A percentile compares a stretch with the other conserved stretches of the same genome.
phyloP scores from a whole-genome alignment of 2,888 invertebrate species.

The Ptilodon capucinus region DNA sequence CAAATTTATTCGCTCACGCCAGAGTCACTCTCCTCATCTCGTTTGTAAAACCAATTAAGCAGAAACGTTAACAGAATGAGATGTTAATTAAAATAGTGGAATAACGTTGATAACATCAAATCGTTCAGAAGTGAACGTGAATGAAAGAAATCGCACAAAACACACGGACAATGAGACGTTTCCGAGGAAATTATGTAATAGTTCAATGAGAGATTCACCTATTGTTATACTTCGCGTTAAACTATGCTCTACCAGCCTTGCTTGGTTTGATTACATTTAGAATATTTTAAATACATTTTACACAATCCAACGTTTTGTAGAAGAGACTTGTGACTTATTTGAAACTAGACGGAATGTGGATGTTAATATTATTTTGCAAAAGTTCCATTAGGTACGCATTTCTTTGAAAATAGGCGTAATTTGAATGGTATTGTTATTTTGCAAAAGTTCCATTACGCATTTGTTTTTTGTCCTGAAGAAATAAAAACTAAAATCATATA shows the following conservation, averaged over 20 bases:
- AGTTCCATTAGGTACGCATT: too few species aligned
- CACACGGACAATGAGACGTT: constrained; percentile 14
- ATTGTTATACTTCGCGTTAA: constrained; percentile 14
- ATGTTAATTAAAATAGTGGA: neutral
- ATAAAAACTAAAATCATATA: too few species aligned
- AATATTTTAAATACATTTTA: too few species aligned
- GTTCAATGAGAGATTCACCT: constrained; percentile 5
- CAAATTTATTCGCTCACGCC: neutral
- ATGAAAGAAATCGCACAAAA: constrained; percentile 9
- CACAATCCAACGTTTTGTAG: too few species aligned
- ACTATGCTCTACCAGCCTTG: neutral
- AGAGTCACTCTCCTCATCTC: neutral
- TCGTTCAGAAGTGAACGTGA: neutral
- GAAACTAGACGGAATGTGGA: too few species aligned
- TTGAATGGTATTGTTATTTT: too few species aligned
- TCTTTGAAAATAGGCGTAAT: too few species aligned
- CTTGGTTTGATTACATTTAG: too few species aligned
- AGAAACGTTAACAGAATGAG: neutral
- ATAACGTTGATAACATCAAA: neutral
- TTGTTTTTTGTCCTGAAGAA: too few species aligned
- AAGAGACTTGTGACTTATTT: too few species aligned
- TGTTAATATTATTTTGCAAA: too few species aligned
- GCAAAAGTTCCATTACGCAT: too few species aligned
- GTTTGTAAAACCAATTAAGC: neutral
- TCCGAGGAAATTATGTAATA: constrained; percentile 15